A percentile compares a stretch with the other conserved stretches of the same genome.
Conservation (phyloP, 2,113 vertebrate species). For the Cromileptes altivelis region DNA sequence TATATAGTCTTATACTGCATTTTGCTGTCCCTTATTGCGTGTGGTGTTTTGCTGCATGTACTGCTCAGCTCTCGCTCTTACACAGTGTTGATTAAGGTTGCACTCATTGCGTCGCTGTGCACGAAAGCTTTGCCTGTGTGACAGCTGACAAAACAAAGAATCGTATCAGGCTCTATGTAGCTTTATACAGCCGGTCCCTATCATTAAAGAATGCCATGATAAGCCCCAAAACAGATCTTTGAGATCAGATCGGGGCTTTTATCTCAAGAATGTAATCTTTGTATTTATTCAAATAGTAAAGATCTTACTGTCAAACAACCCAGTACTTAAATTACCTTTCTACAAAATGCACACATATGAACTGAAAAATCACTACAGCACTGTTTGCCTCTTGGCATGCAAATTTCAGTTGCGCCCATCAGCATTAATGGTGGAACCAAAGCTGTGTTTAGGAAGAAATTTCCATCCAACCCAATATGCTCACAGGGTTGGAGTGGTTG, state of each 20-base stretch:
- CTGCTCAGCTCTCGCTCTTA: no score
- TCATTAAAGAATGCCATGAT: no score
- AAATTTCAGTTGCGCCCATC: not conserved
- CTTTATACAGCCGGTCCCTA: no score
- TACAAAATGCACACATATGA: not conserved
- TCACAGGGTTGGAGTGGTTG: conserved; percentile 18
- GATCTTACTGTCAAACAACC: not conserved
- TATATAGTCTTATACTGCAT: no score
- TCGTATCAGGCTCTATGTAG: no score
- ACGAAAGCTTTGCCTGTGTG: no score
- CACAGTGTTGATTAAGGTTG: no score
- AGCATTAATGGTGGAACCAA: not conserved
- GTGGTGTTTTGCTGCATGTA: no score
- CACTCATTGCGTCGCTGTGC: no score
- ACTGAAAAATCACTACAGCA: not conserved
- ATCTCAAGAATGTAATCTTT: not conserved
- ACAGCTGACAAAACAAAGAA: no score
- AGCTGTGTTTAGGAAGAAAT: not conserved
- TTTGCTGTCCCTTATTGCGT: no score
- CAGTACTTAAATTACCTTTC: not conserved
- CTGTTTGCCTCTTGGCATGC: not conserved
- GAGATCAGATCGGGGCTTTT: not conserved
- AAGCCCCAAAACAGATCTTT: no score
- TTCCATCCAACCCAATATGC: conserved; percentile 11
- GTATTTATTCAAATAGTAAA: not conserved